Evolutionary conservation across 2,797 vertebrate species (phyloP).

Genomic region (Poeciliopsis paucimaculata): DNA sequence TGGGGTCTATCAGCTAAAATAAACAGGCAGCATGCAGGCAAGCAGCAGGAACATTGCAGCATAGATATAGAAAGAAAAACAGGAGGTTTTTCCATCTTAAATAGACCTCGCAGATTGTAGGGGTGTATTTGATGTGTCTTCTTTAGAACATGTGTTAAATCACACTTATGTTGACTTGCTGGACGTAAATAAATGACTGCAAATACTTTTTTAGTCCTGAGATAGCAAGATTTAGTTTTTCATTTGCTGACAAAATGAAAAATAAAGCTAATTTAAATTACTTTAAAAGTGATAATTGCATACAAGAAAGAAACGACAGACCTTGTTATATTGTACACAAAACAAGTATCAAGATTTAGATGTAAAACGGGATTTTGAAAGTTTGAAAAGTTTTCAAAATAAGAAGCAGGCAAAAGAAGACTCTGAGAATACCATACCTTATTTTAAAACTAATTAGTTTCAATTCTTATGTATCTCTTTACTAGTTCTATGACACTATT

Average conservation of each 20-base stretch:
- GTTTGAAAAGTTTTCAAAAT: neutral
- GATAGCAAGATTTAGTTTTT: neutral
- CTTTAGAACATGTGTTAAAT: neutral
- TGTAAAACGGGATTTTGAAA: neutral
- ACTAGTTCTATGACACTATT: neutral
- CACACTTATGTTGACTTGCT: neutral
- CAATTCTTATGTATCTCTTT: neutral
- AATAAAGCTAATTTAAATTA: neutral
- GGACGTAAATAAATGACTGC: neutral
- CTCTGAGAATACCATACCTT: neutral
- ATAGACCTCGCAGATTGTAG: neutral
- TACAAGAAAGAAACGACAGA: neutral
- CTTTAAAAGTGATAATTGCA: neutral
- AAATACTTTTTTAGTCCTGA: neutral
- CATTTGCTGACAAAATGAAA: neutral
- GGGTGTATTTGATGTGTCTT: neutral
- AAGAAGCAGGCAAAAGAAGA: neutral
- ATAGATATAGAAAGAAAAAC: neutral
- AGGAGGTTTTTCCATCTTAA: neutral
- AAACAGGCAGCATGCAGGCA: neutral
- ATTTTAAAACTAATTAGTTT: neutral
- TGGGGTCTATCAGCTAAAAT: neutral
- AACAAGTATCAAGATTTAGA: neutral
- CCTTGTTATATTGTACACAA: neutral
- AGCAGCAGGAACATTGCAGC: neutral